A percentile compares a stretch with the other conserved stretches of the same genome.
phyloP scores from a whole-genome alignment of 1,140 invertebrate genomes.

The Stegodyphus mimosarum region DNA sequence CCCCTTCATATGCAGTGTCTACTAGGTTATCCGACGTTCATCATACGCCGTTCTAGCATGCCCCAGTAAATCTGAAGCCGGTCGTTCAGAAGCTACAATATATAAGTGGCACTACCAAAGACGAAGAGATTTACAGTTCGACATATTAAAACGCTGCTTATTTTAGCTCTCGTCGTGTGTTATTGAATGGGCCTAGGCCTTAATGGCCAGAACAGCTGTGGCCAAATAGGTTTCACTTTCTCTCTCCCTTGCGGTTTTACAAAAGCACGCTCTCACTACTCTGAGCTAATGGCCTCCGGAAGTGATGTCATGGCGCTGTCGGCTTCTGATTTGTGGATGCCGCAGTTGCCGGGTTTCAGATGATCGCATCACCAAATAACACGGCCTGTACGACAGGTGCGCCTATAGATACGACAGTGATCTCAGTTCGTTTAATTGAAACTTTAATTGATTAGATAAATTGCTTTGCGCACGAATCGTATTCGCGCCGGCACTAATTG shows the following conservation, averaged over 20 bases:
- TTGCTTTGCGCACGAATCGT: background rate
- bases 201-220: conserved; percentile 57
- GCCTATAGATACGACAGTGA: conserved; percentile 1
- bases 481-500: background rate
- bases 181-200: conserved; percentile 57
- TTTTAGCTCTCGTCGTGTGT: conserved; percentile 56
- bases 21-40: background rate
- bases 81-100: conserved; percentile 45
- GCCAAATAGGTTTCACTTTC: conserved; percentile 58
- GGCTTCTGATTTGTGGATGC: conserved; percentile 45
- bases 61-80: conserved; percentile 50
- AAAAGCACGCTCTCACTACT: conserved; percentile 42
- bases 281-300: conserved; percentile 51
- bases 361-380: conserved; percentile 14
- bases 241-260: conserved; percentile 57
- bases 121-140: conserved; percentile 58
- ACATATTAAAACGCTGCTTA: conserved; percentile 61
- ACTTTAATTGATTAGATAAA: conserved; percentile 33
- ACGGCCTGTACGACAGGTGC: conserved; percentile 29
- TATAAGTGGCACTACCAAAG: conserved; percentile 24
- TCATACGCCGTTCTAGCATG: conserved; percentile 43
- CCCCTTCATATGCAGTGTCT: no score
- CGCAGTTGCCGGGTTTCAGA: conserved; percentile 44
- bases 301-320: conserved; percentile 48
- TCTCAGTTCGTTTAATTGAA: conserved; percentile 1